Evolutionary conservation across 2,888 invertebrate species (phyloP), one percentile per base, ranked within the genome.

Genomic region (Galerucella nymphaeae): DNA sequence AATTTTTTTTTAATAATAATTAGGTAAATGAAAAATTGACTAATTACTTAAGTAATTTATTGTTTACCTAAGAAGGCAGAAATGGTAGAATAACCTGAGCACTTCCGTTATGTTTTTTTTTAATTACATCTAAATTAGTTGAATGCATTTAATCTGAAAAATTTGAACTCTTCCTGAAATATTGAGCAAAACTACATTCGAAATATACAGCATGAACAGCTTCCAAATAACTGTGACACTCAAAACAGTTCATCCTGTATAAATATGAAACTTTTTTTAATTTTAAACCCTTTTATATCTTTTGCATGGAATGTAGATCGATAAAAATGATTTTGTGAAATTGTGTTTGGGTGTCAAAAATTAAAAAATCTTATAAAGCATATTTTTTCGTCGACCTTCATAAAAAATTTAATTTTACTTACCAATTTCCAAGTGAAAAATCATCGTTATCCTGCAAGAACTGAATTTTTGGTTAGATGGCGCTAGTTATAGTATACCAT

Each of bases 71-170:
- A 73, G 77, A 76, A 86, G 86, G 86, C 86, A 86, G 80, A 86
- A 84, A 82, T 84, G 85, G 85, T 84, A 83, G 75, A 83, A 82
- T 84, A 81, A 86, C 86, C 86, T 86, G 86, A 86, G 86, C 85
- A 83, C 83, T 83, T 83, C 82, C 78, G 76, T 80, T 38, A 38
- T 38, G 1, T 30, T 30, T 38, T 80, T 75, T 74, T 77, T 11
- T 20, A 41, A 62, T 68, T 53, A 53, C 18, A 50, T 30, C 62
- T 23, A 62, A 61, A 63, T 42, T 57, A 64, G 20, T 67, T 20
- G 13, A 53, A 42, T 18, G 38, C 30, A n/a, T 18, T 69, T 66
- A 62, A 42, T 64, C 57, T 57, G 70, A 70, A 70, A 70, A 70
- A 70, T 70, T 64, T 70, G 70, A 63, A 57, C 48, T 61, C 48